Evolutionary conservation across 2,797 vertebrate species (phyloP).

Genomic region (Hypotaenidia philippensis): DNA sequence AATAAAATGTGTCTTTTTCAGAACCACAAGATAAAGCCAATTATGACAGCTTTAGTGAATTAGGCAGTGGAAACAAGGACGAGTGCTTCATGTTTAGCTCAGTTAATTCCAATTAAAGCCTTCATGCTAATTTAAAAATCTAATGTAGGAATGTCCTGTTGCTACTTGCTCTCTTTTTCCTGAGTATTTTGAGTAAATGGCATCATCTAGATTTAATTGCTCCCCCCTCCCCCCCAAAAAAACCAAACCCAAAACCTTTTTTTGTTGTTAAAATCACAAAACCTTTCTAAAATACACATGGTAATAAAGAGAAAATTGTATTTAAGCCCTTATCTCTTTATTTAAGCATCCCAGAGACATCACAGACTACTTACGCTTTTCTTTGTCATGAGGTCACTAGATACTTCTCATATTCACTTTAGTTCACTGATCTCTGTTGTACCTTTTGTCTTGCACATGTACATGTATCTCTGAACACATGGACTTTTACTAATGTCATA

Average conservation of each 20-base stretch:
- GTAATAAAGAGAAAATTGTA: neutral
- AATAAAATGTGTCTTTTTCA: slow-evolving; percentile 9
- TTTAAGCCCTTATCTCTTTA: neutral
- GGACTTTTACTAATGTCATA: neutral
- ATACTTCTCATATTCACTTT: neutral
- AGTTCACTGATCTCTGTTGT: neutral
- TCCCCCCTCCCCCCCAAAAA: too few species aligned
- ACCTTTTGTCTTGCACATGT: neutral
- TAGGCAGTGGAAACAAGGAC: neutral
- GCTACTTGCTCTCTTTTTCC: neutral
- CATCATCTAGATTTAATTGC: neutral
- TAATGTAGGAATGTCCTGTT: neutral
- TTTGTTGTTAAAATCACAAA: neutral
- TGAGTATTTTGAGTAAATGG: neutral
- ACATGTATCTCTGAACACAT: neutral
- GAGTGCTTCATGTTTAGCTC: slow-evolving; percentile 10
- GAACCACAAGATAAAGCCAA: neutral
- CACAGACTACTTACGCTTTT: neutral
- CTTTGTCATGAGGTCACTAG: neutral
- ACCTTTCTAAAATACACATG: neutral
- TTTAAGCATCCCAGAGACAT: neutral
- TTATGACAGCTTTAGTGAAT: slow-evolving; percentile 4
- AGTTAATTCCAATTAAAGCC: slow-evolving; percentile 26
- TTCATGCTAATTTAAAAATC: slow-evolving; percentile 29
- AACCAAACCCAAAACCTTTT: neutral